Evolutionary conservation across 92 coral and sea anemone genomes (phyloP).

Genomic region (Porites divaricata): DNA sequence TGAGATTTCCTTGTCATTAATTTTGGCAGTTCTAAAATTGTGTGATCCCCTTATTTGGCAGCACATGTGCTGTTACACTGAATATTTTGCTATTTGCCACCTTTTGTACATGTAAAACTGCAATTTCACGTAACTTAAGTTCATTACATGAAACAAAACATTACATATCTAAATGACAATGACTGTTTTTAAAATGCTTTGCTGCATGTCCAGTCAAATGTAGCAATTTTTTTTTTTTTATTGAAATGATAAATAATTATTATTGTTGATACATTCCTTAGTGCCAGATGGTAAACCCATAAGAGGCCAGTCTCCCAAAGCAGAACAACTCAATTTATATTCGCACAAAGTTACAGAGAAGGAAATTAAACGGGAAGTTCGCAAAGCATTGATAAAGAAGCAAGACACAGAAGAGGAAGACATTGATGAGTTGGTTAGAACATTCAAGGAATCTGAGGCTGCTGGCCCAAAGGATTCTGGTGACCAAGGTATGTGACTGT

Average conservation of each 20-base stretch:
- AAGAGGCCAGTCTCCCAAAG: background rate
- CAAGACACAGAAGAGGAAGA: conserved; percentile 83
- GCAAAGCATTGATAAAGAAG: conserved; percentile 15
- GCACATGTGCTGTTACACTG: too few relatives aligned
- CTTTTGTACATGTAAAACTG: too few relatives aligned
- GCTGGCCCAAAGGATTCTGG: conserved; percentile 37
- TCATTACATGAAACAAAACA: too few relatives aligned
- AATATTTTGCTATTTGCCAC: too few relatives aligned
- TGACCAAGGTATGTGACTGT: conserved; percentile 23
- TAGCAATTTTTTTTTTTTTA: too few relatives aligned
- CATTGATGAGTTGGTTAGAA: conserved; percentile 85
- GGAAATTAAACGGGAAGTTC: conserved; percentile 3
- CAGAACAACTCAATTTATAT: background rate
- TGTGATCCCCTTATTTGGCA: too few relatives aligned
- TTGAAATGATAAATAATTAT: background rate
- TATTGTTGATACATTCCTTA: background rate
- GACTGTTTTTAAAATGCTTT: too few relatives aligned
- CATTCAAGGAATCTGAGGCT: conserved; percentile 73
- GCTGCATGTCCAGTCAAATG: too few relatives aligned
- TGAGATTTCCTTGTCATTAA: too few relatives aligned
- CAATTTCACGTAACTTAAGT: too few relatives aligned
- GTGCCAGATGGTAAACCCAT: conserved; percentile 22
- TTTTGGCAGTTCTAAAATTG: too few relatives aligned
- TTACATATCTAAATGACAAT: too few relatives aligned
- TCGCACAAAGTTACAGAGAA: background rate